Evolutionary conservation across 2,888 invertebrate genomes (phyloP).

Genomic region (Arge pagana): DNA sequence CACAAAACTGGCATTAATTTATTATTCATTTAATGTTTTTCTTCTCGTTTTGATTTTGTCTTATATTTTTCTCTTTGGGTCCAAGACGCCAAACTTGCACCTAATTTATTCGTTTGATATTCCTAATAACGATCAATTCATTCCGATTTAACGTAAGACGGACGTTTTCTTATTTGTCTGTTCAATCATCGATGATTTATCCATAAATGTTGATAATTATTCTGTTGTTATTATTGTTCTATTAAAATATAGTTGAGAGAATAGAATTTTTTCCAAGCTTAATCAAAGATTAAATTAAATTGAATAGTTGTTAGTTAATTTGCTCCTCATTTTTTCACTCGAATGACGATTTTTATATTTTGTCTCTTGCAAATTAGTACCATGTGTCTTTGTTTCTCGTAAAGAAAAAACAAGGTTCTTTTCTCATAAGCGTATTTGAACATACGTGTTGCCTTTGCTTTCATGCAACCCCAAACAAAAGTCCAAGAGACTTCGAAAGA

Average conservation of each 20-base stretch:
- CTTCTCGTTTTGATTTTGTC: neutral
- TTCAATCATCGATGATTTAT: constrained; percentile 3
- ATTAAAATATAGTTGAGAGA: constrained; percentile 3
- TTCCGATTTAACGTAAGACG: constrained; percentile 10
- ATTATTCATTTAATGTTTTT: neutral
- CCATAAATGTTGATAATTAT: constrained; percentile 15
- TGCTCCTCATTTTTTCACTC: neutral
- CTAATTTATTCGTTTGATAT: constrained; percentile 9
- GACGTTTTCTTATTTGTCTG: constrained; percentile 5
- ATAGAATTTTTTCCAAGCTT: neutral
- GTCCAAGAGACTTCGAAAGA: neutral
- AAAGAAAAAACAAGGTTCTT: too few relatives aligned
- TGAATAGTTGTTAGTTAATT: constrained; percentile 8
- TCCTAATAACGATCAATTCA: constrained; percentile 7
- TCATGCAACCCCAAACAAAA: neutral
- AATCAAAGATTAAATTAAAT: constrained; percentile 20
- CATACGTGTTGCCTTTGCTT: constrained; percentile 9
- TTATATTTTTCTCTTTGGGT: neutral
- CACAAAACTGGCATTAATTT: neutral
- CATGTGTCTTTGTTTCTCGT: too few relatives aligned
- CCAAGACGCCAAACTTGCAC: constrained; percentile 16
- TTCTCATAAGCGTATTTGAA: too few relatives aligned
- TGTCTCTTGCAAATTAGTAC: constrained; percentile 1
- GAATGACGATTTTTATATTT: too few relatives aligned
- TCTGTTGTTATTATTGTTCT: constrained; percentile 14